Conservation (phyloP, 2,113 vertebrate genomes). For the Tinamus guttatus region DNA sequence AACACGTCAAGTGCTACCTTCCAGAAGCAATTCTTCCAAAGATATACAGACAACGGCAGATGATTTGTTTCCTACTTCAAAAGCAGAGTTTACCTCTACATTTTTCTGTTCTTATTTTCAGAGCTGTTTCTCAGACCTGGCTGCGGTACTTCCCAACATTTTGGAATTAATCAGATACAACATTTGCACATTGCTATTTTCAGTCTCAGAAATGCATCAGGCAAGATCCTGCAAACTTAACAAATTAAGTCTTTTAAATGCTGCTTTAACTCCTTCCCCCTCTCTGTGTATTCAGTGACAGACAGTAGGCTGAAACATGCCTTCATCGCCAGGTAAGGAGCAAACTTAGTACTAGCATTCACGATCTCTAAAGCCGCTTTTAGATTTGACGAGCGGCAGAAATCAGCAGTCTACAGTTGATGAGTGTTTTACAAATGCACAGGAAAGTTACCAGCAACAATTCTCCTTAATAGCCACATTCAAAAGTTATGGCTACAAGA, state of each 20-base stretch:
- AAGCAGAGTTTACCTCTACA: neutral
- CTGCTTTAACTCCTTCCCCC: neutral
- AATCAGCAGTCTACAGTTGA: neutral
- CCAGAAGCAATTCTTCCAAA: neutral
- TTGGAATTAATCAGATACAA: neutral
- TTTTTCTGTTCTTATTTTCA: neutral
- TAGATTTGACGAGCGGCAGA: neutral
- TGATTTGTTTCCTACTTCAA: neutral
- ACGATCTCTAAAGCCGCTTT: neutral
- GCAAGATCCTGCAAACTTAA: neutral
- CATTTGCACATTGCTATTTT: neutral
- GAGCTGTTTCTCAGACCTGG: neutral
- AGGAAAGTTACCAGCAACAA: neutral
- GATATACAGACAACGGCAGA: neutral
- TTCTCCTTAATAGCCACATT: neutral
- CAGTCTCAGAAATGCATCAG: neutral
- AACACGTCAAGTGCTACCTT: neutral
- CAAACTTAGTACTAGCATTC: neutral
- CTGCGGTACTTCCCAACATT: neutral
- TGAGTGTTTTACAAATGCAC: neutral
- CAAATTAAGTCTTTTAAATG: neutral
- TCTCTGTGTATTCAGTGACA: rapidly evolving
- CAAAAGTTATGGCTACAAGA: neutral
- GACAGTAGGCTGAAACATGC: neutral
- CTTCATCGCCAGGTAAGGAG: neutral